Percentiles rank a stretch among this genome's conserved stretches.
phyloP scores from a whole-genome alignment of 64 coral and sea anemone species.

The Dendronephthya gigantea region DNA sequence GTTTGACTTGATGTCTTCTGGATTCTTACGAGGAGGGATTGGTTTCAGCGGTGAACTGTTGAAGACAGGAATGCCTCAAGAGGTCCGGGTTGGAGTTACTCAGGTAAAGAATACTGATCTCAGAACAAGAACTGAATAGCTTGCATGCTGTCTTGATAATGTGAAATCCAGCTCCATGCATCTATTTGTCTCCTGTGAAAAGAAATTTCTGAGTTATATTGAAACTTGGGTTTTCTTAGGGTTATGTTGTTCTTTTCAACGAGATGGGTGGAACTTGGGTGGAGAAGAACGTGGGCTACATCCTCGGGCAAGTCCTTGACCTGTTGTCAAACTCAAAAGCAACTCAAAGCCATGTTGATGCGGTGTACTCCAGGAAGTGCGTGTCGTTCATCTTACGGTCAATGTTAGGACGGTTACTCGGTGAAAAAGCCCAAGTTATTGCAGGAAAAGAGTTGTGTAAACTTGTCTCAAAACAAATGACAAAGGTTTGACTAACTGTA shows the following conservation, averaged over 20 bases:
- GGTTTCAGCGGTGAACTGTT: constrained; percentile 87
- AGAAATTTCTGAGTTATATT: too few relatives aligned
- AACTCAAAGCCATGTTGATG: constrained; percentile 94
- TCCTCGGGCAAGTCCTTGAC: constrained; percentile 76
- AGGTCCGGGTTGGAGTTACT: constrained; percentile 94
- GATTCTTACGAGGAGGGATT: constrained; percentile 83
- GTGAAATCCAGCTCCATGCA: too few relatives aligned
- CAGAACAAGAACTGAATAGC: too few relatives aligned
- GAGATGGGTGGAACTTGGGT: constrained; percentile 97
- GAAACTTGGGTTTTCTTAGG: constrained; percentile 28
- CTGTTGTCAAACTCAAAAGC: constrained; percentile 87
- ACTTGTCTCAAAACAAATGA: constrained; percentile 88
- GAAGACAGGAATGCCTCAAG: constrained; percentile 63
- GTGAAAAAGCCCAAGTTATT: constrained; percentile 84
- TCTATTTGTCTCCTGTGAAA: too few relatives aligned
- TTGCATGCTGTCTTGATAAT: too few relatives aligned
- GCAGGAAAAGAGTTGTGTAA: constrained; percentile 85
- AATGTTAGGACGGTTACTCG: constrained; percentile 63
- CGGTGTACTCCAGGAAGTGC: constrained; percentile 88
- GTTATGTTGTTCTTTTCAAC: constrained; percentile 90
- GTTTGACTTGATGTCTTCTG: constrained; percentile 69
- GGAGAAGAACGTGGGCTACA: constrained; percentile 66
- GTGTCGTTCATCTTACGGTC: constrained; percentile 85
- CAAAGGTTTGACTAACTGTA: constrained; percentile 50
- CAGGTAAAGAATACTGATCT: too few relatives aligned